Percentiles rank a stretch among this genome's conserved stretches.
These are phyloP conservation scores for Drosophila recens DNA, from an alignment of 2,888 invertebrate species.

Conservation along the genomic window DNA sequence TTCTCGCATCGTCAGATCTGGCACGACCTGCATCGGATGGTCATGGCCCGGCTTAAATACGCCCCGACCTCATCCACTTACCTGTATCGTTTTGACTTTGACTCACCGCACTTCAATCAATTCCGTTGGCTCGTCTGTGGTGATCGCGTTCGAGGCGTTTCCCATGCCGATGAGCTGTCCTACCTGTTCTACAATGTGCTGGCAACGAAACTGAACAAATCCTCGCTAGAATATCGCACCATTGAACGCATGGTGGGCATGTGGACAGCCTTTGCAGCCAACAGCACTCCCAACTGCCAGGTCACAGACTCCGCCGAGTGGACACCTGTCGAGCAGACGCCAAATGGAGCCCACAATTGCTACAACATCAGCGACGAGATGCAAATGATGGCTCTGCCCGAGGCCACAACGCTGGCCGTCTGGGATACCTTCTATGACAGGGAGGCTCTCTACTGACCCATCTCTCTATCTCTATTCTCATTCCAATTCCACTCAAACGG, in stretches of 20 bases:
- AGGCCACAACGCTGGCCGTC: slow-evolving; percentile 62
- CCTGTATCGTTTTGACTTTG: slow-evolving; percentile 83
- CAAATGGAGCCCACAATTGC: slow-evolving; percentile 62
- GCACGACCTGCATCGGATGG: slow-evolving; percentile 80
- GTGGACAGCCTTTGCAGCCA: slow-evolving; percentile 83
- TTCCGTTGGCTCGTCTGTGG: slow-evolving; percentile 79
- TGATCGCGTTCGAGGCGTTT: slow-evolving; percentile 71
- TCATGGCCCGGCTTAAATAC: slow-evolving; percentile 72
- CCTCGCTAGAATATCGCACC: slow-evolving; percentile 76
- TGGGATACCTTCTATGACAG: slow-evolving; percentile 74
- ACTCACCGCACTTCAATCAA: slow-evolving; percentile 83
- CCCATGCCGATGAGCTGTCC: slow-evolving; percentile 84
- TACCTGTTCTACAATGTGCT: slow-evolving; percentile 81
- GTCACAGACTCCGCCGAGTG: slow-evolving; percentile 69
- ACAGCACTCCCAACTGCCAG: slow-evolving; percentile 80
- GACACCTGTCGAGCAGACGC: slow-evolving; percentile 50
- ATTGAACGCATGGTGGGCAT: slow-evolving; percentile 83
- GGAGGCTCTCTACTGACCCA: slow-evolving; percentile 44
- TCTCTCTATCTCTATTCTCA: neutral
- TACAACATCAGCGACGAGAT: slow-evolving; percentile 79
- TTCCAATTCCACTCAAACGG: neutral
- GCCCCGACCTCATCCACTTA: slow-evolving; percentile 74
- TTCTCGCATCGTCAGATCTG: slow-evolving; percentile 75
- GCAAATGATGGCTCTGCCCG: slow-evolving; percentile 76
- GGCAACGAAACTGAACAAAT: slow-evolving; percentile 60